Evolutionary conservation across 2,797 vertebrate genomes (phyloP), one percentile per base, ranked within the genome.

Genomic region (Gymnothorax javanicus): DNA sequence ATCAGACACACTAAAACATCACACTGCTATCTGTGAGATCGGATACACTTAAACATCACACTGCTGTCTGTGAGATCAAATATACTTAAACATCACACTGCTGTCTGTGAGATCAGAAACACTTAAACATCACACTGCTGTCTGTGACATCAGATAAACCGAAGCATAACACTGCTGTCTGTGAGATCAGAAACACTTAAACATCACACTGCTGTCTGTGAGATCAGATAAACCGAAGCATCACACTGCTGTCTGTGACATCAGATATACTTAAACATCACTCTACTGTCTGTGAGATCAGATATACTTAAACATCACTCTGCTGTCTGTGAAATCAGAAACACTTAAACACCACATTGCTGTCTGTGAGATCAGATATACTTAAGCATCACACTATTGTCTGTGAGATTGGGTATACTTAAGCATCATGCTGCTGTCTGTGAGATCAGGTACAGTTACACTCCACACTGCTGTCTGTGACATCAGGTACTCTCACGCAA

Each of bases 301-400:
- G 64, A 5, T 67, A 25, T 0, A 67, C 7, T 43, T 43, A 43
- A 43, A 67, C 7, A 67, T n/a, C 64, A 23, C 62, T 4, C 23
- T 67, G 62, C 62, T 67, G 64, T 67, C 64, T 67, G 64, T 67
- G 23, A 69, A 17, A 23, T 25, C 64, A 69, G 64, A n/a, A n/a
- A 9, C 25, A 69, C n/a, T 43, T 43, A 69, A 1, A 69, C n/a
- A 69, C 23, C 64, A 69, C 64, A n/a, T 93, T 97, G 13, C 88
- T 97, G 87, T 92, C 96, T 0, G 93, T 90, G 58, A 93, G 94
- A 0, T 93, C 94, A 88, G 95, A 97, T 97, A 94, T n/a, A 25
- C 77, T 23, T 15, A 17, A 23, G 23, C 17, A n/a, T 2, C 33
- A 13, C 71, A 11, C 13, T 77, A 11, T 7, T 25, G 11, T 33